Base-by-base conservation (phyloP, 2,797 vertebrate genomes). In the Tolypeutes matacus region DNA sequence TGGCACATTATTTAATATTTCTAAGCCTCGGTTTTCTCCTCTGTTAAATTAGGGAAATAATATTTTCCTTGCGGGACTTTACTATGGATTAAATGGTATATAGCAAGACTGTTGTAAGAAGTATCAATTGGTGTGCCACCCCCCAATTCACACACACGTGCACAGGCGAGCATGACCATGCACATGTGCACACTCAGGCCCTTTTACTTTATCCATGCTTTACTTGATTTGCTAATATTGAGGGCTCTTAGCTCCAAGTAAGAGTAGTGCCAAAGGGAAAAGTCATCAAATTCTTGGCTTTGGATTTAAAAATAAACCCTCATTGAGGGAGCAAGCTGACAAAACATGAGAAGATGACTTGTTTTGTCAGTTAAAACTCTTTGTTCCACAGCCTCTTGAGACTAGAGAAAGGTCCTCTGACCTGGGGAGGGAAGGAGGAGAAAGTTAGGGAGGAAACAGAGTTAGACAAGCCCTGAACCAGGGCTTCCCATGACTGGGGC, bases 221-320 rank as follows among this genome's bases (percentile, higher is more conserved):
- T 72, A 65, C 20, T 36, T 58, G 5, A 36, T 73, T 36, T 58
- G 58, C n/a, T 84, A 11, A 86, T 29, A 60, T 15, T 29, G n/a
- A 89, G 25, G 78, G 9, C 23, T 29, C 39, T 86, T 69, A 34
- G 46, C 7, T 2, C 7, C 34, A 65, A 81, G 21, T 56, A 36
- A 80, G 93, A 80, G n/a, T 27, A 58, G 84, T 95, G 81, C 36
- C 21, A 25, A 31, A 62, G 36, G 39, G 39, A 96, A 78, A 72
- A 69, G 21, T 67, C 6, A 21, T 29, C 42, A 65, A 21, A 88
- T 67, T 77, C 36, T 64, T 62, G 23, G 56, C 39, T 46, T 89
- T 80, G 31, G 67, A 56, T 56, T 34, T 39, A 49, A 77, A 64
- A 75, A 76, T 4, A 62, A 65, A 15, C 42, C 4, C n/a, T 70